These are phyloP conservation scores for Drosophila peninsularis DNA, from an alignment of 2,888 invertebrate genomes.

Conservation along the genomic window DNA sequence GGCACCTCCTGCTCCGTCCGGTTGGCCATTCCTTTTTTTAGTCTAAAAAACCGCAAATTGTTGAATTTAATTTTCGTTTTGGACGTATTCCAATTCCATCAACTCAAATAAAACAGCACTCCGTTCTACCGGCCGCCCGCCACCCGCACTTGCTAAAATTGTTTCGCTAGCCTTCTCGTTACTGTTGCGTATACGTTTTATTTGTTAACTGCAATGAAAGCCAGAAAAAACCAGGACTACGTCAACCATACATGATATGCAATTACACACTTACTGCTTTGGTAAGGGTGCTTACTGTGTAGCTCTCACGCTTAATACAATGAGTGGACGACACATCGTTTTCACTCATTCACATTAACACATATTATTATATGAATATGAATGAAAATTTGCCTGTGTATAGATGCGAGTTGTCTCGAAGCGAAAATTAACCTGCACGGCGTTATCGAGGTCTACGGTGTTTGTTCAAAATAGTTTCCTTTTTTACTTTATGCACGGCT, in stretches of 20 bases:
- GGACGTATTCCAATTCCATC: conserved; percentile 72
- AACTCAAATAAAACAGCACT: conserved; percentile 50
- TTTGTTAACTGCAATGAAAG: conserved; percentile 66
- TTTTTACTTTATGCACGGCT: conserved; percentile 4
- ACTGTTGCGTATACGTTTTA: conserved; percentile 55
- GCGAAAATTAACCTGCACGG: conserved; percentile 34
- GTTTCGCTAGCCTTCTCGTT: conserved; percentile 33
- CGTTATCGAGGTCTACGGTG: neutral
- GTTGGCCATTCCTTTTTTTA: conserved; percentile 10
- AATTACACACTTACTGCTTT: conserved; percentile 45
- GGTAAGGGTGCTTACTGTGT: neutral
- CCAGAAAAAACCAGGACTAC: conserved; percentile 28
- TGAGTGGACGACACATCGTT: conserved; percentile 48
- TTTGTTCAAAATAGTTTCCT: neutral
- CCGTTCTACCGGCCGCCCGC: neutral
- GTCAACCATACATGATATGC: conserved; percentile 47
- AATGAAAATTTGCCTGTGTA: conserved; percentile 30
- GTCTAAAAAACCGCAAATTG: conserved; percentile 63
- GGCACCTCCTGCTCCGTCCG: neutral
- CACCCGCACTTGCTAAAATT: conserved; percentile 41
- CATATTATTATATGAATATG: neutral
- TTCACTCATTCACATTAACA: conserved; percentile 47
- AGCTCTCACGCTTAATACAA: conserved; percentile 39
- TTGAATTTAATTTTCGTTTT: conserved; percentile 71
- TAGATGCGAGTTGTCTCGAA: conserved; percentile 40